These are phyloP conservation scores for Tineola bisselliella DNA, from an alignment of 2,888 invertebrate genomes.

Conservation along the genomic window DNA sequence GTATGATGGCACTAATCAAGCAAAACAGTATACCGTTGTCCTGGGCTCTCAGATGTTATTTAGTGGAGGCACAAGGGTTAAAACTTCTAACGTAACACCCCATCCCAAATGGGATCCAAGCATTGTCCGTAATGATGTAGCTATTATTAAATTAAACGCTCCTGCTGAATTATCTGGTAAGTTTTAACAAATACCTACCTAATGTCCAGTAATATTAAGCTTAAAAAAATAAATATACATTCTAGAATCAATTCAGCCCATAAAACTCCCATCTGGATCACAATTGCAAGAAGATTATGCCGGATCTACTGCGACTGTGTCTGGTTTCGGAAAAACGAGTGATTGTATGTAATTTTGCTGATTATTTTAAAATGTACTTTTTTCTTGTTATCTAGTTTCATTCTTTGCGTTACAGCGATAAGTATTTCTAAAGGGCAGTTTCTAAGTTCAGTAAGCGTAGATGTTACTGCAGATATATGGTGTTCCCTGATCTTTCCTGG, in stretches of 20 bases:
- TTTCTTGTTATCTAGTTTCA: neutral
- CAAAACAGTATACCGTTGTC: constrained; percentile 12
- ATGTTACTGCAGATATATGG: constrained; percentile 25
- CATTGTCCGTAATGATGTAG: constrained; percentile 33
- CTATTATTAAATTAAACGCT: constrained; percentile 28
- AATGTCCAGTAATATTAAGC: neutral
- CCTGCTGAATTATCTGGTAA: constrained; percentile 18
- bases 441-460: constrained; percentile 27
- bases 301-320: constrained; percentile 28
- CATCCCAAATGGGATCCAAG: constrained; percentile 33
- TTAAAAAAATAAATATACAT: constrained; percentile 2
- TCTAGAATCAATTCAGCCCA: constrained; percentile 24
- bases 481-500: constrained; percentile 27
- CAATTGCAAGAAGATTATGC: constrained; percentile 26
- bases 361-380: neutral
- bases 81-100: constrained; percentile 25
- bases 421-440: constrained; percentile 17
- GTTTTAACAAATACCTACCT: neutral
- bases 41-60: constrained; percentile 32
- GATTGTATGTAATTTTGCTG: constrained; percentile 22
- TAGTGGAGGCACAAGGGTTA: constrained; percentile 30
- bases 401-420: neutral
- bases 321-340: constrained; percentile 35
- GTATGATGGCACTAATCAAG: constrained; percentile 34
- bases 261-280: constrained; percentile 26